Conservation (phyloP, 2,113 vertebrate genomes). For the Phrynosoma blainvillii region DNA sequence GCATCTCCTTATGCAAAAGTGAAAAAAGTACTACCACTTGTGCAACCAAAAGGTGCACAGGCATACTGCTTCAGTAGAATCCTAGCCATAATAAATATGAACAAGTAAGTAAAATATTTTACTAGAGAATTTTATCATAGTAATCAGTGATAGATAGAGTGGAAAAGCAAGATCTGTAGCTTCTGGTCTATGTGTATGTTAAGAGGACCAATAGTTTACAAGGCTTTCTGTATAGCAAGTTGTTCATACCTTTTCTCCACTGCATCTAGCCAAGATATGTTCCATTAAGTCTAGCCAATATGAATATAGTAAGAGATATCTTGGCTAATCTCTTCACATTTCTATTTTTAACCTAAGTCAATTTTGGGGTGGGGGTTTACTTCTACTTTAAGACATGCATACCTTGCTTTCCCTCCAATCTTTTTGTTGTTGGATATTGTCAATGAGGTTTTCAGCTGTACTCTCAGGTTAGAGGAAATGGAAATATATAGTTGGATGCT, state of each 20-base stretch:
- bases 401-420: slow-evolving; percentile 7
- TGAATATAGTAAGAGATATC: too few relatives aligned
- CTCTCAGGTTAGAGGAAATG: not conserved
- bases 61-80: too few relatives aligned
- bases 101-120: too few relatives aligned
- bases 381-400: slow-evolving; percentile 5
- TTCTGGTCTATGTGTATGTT: not conserved
- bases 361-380: not conserved
- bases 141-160: too few relatives aligned
- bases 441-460: slow-evolving; percentile 11
- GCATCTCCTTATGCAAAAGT: too few relatives aligned
- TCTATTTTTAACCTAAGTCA: not conserved
- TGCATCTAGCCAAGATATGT: not conserved
- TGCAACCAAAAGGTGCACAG: too few relatives aligned
- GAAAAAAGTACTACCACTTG: too few relatives aligned
- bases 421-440: not conserved
- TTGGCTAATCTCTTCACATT: not conserved
- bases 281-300: too few relatives aligned
- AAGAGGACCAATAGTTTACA: not conserved
- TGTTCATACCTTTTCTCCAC: not conserved
- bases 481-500: slow-evolving; percentile 18
- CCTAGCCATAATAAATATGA: too few relatives aligned
- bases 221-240: not conserved
- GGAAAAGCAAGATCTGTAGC: too few relatives aligned
- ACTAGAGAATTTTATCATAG: too few relatives aligned